A percentile compares a stretch with the other conserved stretches of the same genome.
These are phyloP conservation scores for Acyrthosiphon pisum DNA, from an alignment of 1,140 invertebrate species.

Conservation along the genomic window DNA sequence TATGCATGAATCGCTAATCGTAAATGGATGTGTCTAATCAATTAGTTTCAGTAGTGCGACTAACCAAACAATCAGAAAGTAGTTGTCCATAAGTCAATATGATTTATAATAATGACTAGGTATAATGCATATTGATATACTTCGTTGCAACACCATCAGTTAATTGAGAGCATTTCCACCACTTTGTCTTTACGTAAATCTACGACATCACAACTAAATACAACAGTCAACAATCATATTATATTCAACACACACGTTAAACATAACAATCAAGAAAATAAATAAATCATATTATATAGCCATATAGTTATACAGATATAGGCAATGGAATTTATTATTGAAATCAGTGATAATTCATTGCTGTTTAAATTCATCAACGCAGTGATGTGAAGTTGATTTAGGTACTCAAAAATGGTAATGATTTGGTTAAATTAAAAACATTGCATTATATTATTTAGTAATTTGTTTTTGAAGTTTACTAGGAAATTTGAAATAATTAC, in stretches of 20 bases:
- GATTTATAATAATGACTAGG: neutral
- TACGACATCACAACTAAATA: conserved; percentile 3
- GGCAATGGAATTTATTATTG: neutral
- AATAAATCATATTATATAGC: neutral
- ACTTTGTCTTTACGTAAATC: neutral
- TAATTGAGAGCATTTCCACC: neutral
- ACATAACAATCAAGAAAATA: neutral
- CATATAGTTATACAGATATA: too few species aligned
- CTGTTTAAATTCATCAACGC: neutral
- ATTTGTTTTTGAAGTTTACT: too few species aligned
- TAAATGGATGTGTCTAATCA: neutral
- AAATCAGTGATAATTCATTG: neutral
- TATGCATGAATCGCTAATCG: neutral
- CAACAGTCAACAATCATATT: neutral
- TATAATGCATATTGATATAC: neutral
- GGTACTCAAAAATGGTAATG: neutral
- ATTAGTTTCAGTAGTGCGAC: neutral
- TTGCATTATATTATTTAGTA: neutral
- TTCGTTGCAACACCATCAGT: neutral
- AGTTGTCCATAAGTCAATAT: neutral
- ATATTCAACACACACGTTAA: neutral
- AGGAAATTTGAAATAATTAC: too few species aligned
- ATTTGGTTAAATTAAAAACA: neutral
- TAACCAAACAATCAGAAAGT: neutral
- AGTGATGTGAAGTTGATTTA: neutral